Evolutionary conservation across 2,113 vertebrate genomes (phyloP).

Genomic region (Tricholaema leucomelas): DNA sequence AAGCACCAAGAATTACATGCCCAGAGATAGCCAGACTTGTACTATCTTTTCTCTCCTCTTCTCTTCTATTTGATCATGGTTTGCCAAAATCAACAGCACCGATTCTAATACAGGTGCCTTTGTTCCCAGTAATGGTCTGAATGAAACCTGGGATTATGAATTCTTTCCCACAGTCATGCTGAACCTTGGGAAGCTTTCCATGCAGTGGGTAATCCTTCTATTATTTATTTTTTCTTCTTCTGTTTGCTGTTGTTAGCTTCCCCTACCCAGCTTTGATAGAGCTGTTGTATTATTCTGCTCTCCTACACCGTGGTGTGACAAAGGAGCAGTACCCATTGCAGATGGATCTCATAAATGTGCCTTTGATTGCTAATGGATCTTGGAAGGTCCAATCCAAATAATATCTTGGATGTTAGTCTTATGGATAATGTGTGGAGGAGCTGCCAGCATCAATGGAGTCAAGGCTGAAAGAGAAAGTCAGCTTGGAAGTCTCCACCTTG

Average conservation of each 20-base stretch:
- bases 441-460: background rate
- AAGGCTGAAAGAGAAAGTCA: background rate
- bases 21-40: background rate
- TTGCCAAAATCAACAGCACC: constrained; percentile 37
- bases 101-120: constrained; percentile 40
- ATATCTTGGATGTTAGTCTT: background rate
- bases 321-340: background rate
- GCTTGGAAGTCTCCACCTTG: background rate
- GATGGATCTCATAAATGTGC: background rate
- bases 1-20: background rate
- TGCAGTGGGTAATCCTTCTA: background rate
- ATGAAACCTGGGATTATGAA: constrained; percentile 5
- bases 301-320: background rate
- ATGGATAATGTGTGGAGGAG: background rate
- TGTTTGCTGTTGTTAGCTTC: background rate
- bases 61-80: background rate
- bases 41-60: background rate
- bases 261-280: background rate
- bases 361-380: background rate
- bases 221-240: background rate
- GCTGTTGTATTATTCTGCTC: background rate
- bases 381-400: background rate
- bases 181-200: constrained; percentile 4
- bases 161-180: background rate
- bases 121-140: constrained; percentile 30